phyloP scores from a whole-genome alignment of 2,113 vertebrate genomes.

The Pagrus major region DNA sequence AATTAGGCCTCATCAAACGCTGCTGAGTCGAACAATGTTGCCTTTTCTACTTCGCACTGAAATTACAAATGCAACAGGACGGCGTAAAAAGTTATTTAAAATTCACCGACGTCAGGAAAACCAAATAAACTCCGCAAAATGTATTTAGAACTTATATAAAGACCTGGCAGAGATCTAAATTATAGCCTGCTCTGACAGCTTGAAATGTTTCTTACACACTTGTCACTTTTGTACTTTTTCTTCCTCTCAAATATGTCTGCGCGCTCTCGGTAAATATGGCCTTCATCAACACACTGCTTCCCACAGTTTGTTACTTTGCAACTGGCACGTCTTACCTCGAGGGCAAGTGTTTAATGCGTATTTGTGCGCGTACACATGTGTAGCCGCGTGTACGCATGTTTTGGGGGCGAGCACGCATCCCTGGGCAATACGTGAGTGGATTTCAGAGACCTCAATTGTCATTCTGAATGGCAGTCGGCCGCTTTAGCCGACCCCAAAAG shows the following conservation, averaged over 20 bases:
- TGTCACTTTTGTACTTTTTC: background rate
- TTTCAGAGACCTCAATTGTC: conserved; percentile 78
- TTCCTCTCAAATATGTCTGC: background rate
- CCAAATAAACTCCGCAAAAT: background rate
- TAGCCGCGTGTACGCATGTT: background rate
- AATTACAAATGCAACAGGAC: background rate
- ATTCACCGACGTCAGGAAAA: background rate
- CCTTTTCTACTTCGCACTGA: conserved; percentile 6
- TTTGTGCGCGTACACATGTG: background rate
- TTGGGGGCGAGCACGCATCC: conserved; percentile 41
- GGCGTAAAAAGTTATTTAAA: background rate
- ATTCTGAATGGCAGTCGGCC: conserved; percentile 76
- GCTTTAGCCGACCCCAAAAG: conserved; percentile 81
- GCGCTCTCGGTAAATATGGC: background rate
- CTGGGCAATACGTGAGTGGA: conserved; percentile 52
- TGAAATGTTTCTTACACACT: background rate
- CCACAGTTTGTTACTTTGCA: background rate
- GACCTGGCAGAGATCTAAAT: background rate
- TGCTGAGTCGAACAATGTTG: background rate
- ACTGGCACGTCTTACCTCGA: background rate
- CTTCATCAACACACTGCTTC: background rate
- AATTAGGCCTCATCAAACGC: conserved; percentile 18
- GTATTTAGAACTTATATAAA: background rate
- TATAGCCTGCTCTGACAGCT: no score
- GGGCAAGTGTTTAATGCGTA: background rate